A percentile compares a stretch with the other conserved stretches of the same genome.
phyloP scores from a whole-genome alignment of 2,797 vertebrate genomes.

The Danio aesculapii region DNA sequence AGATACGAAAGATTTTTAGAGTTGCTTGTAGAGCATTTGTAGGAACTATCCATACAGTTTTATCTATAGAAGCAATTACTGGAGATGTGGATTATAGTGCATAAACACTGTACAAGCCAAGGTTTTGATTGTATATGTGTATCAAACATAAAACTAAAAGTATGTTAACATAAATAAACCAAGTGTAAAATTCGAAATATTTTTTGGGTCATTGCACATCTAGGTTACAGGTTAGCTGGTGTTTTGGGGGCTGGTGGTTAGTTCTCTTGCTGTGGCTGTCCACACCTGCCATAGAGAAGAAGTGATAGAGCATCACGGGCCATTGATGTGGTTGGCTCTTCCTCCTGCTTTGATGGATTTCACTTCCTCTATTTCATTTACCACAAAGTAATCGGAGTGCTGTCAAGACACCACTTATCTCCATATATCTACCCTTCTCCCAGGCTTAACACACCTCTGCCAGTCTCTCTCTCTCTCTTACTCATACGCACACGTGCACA shows the following conservation, averaged over 20 bases:
- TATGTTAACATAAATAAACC: background rate
- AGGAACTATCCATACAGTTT: background rate
- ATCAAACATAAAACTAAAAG: background rate
- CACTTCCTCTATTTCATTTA: slow-evolving; percentile 60
- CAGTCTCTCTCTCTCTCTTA: slow-evolving; percentile 1
- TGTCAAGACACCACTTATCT: slow-evolving; percentile 57
- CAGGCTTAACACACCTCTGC: slow-evolving; percentile 54
- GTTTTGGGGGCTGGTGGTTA: slow-evolving; percentile 44
- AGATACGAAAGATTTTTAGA: slow-evolving; percentile 60
- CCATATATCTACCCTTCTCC: slow-evolving; percentile 56
- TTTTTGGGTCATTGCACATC: background rate
- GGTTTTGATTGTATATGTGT: no score
- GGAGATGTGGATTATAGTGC: background rate
- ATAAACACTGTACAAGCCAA: background rate
- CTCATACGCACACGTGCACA: background rate
- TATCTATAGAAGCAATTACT: background rate
- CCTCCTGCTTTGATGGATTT: slow-evolving; percentile 56
- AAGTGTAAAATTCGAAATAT: background rate
- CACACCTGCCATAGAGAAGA: slow-evolving; percentile 55
- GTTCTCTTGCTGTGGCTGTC: slow-evolving; percentile 36
- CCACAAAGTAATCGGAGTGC: slow-evolving; percentile 59
- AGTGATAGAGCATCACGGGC: slow-evolving; percentile 32
- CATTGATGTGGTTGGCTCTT: slow-evolving; percentile 61
- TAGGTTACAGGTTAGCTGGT: background rate
- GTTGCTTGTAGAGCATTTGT: slow-evolving; percentile 6